A percentile compares a stretch with the other conserved stretches of the same genome.
These are phyloP conservation scores for Hestina assimilis DNA, from an alignment of 1,140 invertebrate species.

Conservation along the genomic window DNA sequence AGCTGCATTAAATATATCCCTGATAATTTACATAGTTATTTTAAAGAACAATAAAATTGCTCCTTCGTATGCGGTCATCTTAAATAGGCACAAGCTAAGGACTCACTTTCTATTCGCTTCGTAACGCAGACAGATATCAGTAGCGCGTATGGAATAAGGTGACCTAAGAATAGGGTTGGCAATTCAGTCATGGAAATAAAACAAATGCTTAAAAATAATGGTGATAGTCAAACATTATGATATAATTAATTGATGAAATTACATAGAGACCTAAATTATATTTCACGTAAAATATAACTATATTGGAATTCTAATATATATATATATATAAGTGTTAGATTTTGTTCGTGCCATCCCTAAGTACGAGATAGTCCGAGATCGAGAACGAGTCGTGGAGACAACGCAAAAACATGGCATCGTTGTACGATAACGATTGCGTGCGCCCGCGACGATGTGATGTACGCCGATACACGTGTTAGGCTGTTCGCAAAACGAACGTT, in stretches of 20 bases:
- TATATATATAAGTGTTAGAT: neutral
- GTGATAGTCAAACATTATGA: no score
- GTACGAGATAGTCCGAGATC: neutral
- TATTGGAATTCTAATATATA: neutral
- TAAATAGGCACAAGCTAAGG: neutral
- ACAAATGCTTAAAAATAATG: neutral
- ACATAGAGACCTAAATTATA: no score
- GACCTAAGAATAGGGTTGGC: conserved; percentile 4
- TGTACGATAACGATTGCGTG: conserved; percentile 12
- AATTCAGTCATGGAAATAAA: neutral
- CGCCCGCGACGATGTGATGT: conserved; percentile 5
- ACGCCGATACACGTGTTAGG: conserved; percentile 10
- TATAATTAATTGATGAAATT: no score
- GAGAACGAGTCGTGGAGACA: conserved; percentile 7
- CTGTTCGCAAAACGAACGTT: neutral
- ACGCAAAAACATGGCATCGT: conserved; percentile 14
- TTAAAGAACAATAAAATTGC: no score
- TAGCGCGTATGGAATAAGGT: conserved; percentile 13
- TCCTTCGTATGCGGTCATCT: neutral
- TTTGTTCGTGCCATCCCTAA: neutral
- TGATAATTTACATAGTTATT: no score
- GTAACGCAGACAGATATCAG: conserved; percentile 12
- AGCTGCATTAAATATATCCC: no score
- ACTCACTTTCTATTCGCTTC: conserved; percentile 25
- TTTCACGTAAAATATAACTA: neutral